A percentile compares a stretch with the other conserved stretches of the same genome.
Conservation (phyloP, 2,888 invertebrate genomes). For the Pheosia tremula region DNA sequence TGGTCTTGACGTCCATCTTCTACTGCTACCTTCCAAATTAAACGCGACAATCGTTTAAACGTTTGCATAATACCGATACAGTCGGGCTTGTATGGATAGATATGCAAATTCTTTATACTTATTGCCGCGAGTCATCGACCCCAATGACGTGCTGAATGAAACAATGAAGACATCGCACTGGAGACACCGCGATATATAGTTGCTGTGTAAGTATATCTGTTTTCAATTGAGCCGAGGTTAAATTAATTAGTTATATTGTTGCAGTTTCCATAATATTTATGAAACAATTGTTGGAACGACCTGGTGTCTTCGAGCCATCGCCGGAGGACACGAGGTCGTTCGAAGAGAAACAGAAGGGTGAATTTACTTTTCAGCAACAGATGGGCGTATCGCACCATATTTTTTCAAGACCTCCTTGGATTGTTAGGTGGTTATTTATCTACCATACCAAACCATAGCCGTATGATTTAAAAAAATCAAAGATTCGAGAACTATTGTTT, state of each 20-base stretch:
- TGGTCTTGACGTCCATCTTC: not conserved
- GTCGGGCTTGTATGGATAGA: slow-evolving; percentile 22
- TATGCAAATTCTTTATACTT: slow-evolving; percentile 42
- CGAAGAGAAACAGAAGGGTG: no score
- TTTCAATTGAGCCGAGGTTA: not conserved
- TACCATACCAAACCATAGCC: no score
- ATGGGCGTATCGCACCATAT: no score
- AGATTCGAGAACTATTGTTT: no score
- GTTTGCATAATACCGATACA: slow-evolving; percentile 26
- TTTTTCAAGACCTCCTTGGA: no score
- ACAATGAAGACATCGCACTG: slow-evolving; percentile 27
- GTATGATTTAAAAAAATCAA: no score
- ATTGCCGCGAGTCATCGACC: slow-evolving; percentile 34
- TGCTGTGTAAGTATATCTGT: slow-evolving; percentile 10
- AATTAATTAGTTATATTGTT: not conserved
- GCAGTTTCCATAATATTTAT: not conserved
- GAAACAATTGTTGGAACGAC: not conserved
- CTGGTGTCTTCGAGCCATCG: no score
- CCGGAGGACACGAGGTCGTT: no score
- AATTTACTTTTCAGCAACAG: no score
- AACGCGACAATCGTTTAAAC: slow-evolving; percentile 2
- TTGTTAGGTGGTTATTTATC: no score
- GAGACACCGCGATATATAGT: slow-evolving; percentile 16
- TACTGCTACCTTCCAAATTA: not conserved
- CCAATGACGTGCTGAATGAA: slow-evolving; percentile 21